Base-by-base conservation (phyloP, 2,888 invertebrate genomes). In the Scaptomyza polygonia region DNA sequence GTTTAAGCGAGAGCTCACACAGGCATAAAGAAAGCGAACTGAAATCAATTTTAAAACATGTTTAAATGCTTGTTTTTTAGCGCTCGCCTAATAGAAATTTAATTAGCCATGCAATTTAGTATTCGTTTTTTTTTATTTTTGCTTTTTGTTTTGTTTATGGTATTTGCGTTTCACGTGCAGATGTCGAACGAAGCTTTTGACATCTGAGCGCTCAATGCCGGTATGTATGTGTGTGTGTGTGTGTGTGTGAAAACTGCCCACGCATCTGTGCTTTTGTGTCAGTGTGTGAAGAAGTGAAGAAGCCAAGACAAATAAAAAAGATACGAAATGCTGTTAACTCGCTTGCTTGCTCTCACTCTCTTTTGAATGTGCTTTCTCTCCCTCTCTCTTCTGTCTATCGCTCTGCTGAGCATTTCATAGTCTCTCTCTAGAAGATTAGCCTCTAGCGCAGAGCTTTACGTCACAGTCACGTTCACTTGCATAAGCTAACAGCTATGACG, bases 271-370 rank as follows among this genome's bases (percentile, higher is more conserved):
- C 32, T 57, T 25, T 58, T 30, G 47, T 47, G 29, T 66, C 56
- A 21, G 62, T 59, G 74, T 51, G 56, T 40, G 61, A 77, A 76
- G 66, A 70, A 77, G 66, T 76, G 76, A 76, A 76, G 76, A 76
- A 76, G 76, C 76, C 76, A 76, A 75, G 58, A 45, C 61, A 75
- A 76, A 77, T 59, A 29, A 76, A 72, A 73, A 76, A 68, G 77
- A 77, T 69, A 76, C 53, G 64, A 69, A 77, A 44, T 42, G 59
- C 25, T 67, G 63, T 42, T 65, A 30, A 27, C 45, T 40, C 63
- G 16, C 58, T 21, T 68, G 32, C 21, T 16, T 68, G 32, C 25
- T 14, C 45, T 11, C 36, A 4, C 39, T 2, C 62, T 51, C 52
- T 30, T 30, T 25, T 9, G 14, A 2, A 7, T n/a, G 12, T 45